These are phyloP conservation scores for Agrilus biguttatus DNA, from an alignment of 2,888 invertebrate species.

Conservation along the genomic window DNA sequence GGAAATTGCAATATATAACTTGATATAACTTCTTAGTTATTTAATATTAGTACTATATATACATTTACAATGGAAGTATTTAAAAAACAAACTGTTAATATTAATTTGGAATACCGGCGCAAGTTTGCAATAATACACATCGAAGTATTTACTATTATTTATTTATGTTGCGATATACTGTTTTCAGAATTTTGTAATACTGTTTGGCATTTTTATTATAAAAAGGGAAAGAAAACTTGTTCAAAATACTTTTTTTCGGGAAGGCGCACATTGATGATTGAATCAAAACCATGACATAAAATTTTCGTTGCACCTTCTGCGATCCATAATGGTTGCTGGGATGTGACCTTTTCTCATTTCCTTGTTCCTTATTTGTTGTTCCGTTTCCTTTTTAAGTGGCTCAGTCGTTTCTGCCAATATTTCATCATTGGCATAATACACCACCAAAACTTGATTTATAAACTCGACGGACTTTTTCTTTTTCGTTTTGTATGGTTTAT, in stretches of 20 bases:
- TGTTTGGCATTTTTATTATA: neutral
- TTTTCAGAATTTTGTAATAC: too few relatives aligned
- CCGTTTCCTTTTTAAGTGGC: conserved; percentile 46
- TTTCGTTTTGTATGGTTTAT: conserved; percentile 24
- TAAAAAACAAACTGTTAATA: too few relatives aligned
- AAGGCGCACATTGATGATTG: conserved; percentile 4
- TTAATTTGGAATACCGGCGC: too few relatives aligned
- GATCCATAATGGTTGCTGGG: conserved; percentile 13
- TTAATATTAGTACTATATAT: too few relatives aligned
- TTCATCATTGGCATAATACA: conserved; percentile 45
- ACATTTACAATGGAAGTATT: too few relatives aligned
- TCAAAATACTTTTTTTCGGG: conserved; percentile 3
- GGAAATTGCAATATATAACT: too few relatives aligned
- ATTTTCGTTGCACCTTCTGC: conserved; percentile 9
- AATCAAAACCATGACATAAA: conserved; percentile 17
- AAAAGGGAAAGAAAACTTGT: neutral
- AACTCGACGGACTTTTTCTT: conserved; percentile 32
- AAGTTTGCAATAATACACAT: too few relatives aligned
- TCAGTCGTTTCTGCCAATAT: conserved; percentile 36
- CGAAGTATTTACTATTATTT: too few relatives aligned
- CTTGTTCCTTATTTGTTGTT: conserved; percentile 48
- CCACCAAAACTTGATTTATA: conserved; percentile 42
- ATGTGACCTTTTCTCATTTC: conserved; percentile 41
- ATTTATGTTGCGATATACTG: too few relatives aligned
- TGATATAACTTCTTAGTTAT: too few relatives aligned